phyloP scores from a whole-genome alignment of 2,797 vertebrate genomes.

The Sphaeramia orbicularis region DNA sequence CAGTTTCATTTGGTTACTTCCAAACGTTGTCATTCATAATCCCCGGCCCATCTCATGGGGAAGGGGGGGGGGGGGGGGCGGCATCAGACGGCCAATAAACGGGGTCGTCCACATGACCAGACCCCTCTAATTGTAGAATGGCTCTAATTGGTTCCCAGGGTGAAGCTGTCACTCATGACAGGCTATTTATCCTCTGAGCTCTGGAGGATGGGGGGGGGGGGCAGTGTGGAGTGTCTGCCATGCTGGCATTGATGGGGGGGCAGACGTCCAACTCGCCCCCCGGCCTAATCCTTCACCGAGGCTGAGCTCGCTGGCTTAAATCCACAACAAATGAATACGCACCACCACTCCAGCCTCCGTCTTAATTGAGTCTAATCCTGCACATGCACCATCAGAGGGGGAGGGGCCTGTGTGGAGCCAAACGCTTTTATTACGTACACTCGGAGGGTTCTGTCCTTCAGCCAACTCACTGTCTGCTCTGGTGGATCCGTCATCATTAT shows the following conservation, averaged over 20 bases:
- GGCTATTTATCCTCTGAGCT: slow-evolving; percentile 68
- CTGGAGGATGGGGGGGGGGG: slow-evolving; percentile 27
- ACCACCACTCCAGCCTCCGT: slow-evolving; percentile 66
- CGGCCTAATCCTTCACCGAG: slow-evolving; percentile 60
- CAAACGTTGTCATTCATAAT: slow-evolving; percentile 27
- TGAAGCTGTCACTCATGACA: slow-evolving; percentile 71
- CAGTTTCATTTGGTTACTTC: no score
- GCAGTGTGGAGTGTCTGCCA: slow-evolving; percentile 34
- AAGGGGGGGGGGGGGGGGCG: no score
- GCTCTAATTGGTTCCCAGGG: slow-evolving; percentile 79
- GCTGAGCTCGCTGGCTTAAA: slow-evolving; percentile 56
- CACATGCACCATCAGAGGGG: slow-evolving; percentile 45
- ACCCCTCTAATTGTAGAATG: slow-evolving; percentile 70
- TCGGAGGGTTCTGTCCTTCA: slow-evolving; percentile 50
- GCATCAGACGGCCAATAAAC: slow-evolving; percentile 42
- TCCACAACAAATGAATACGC: slow-evolving; percentile 66
- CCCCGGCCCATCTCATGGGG: slow-evolving; percentile 31
- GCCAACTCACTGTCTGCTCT: slow-evolving; percentile 44
- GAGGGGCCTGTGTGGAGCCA: slow-evolving; percentile 63
- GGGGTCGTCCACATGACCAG: slow-evolving; percentile 65
- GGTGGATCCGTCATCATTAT: slow-evolving; percentile 39
- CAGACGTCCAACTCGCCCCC: slow-evolving; percentile 48
- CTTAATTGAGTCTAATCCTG: slow-evolving; percentile 75
- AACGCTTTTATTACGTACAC: slow-evolving; percentile 62
- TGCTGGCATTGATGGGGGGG: slow-evolving; percentile 39